Evolutionary conservation across 1,140 invertebrate genomes (phyloP).

Genomic region (Brachionus plicatilis): DNA sequence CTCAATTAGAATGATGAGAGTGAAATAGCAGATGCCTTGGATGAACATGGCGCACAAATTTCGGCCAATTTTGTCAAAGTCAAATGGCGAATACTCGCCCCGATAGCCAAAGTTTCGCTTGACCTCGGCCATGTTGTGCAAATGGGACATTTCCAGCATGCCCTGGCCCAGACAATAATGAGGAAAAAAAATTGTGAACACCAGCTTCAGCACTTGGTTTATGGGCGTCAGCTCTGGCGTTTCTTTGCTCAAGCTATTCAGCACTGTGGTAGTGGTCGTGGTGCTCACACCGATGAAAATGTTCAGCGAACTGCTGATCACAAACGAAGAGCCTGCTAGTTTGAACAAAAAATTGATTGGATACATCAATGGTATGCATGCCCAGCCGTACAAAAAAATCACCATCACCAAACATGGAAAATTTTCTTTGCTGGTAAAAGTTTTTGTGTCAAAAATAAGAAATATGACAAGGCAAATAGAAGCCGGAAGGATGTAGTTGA

Average conservation of each 20-base stretch:
- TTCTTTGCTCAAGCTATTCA: conserved; percentile 55
- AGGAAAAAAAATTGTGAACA: conserved; percentile 65
- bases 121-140: conserved; percentile 4
- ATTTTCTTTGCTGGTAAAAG: conserved; percentile 55
- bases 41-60: conserved; percentile 59
- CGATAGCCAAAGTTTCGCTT: conserved; percentile 12
- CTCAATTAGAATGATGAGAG: conserved; percentile 59
- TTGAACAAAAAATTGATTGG: conserved; percentile 60
- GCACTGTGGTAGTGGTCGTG: conserved; percentile 46
- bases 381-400: conserved; percentile 50
- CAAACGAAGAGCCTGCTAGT: conserved; percentile 64
- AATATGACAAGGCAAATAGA: conserved; percentile 54
- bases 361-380: conserved; percentile 55
- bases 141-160: conserved; percentile 58
- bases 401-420: conserved; percentile 44
- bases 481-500: background rate
- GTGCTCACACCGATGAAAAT: conserved; percentile 63
- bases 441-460: background rate
- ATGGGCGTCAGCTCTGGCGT: background rate
- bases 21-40: conserved; percentile 59
- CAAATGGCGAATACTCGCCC: conserved; percentile 47
- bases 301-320: conserved; percentile 62
- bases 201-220: conserved; percentile 61
- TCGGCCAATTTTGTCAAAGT: conserved; percentile 62
- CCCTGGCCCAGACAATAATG: conserved; percentile 67